These are phyloP conservation scores for Busseola fusca DNA, from an alignment of 2,888 invertebrate species.

Conservation along the genomic window DNA sequence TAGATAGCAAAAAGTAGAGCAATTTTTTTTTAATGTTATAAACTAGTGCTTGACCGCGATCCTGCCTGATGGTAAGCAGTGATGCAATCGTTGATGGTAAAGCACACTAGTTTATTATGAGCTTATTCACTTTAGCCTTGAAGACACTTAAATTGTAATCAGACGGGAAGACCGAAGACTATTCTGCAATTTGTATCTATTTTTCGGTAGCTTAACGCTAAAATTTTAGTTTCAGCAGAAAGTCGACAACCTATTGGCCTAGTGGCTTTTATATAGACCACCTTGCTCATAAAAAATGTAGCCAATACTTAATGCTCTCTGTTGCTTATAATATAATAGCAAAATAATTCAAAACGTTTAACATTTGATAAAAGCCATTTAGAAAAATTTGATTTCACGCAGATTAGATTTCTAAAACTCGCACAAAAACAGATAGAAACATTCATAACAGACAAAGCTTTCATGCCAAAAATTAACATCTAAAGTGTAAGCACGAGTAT, in stretches of 20 bases:
- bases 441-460: conserved; percentile 26
- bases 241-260: conserved; percentile 36
- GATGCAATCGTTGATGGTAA: too few relatives aligned
- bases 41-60: too few relatives aligned
- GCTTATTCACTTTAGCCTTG: too few relatives aligned
- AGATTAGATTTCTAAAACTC: conserved; percentile 72
- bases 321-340: conserved; percentile 23
- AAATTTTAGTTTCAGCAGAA: conserved; percentile 10
- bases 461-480: conserved; percentile 45
- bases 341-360: conserved; percentile 54
- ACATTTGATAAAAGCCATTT: conserved; percentile 75
- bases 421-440: conserved; percentile 63
- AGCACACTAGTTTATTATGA: too few relatives aligned
- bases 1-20: conserved; percentile 27
- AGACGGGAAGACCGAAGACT: too few relatives aligned
- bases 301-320: conserved; percentile 10
- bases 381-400: conserved; percentile 84
- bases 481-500: conserved; percentile 22
- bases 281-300: conserved; percentile 27
- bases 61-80: too few relatives aligned
- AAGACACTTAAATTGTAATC: too few relatives aligned
- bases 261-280: conserved; percentile 12
- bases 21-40: too few relatives aligned
- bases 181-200: conserved; percentile 1
- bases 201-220: background rate